These are phyloP conservation scores for Heliothis subflexa DNA, from an alignment of 1,140 invertebrate species.

Conservation along the genomic window DNA sequence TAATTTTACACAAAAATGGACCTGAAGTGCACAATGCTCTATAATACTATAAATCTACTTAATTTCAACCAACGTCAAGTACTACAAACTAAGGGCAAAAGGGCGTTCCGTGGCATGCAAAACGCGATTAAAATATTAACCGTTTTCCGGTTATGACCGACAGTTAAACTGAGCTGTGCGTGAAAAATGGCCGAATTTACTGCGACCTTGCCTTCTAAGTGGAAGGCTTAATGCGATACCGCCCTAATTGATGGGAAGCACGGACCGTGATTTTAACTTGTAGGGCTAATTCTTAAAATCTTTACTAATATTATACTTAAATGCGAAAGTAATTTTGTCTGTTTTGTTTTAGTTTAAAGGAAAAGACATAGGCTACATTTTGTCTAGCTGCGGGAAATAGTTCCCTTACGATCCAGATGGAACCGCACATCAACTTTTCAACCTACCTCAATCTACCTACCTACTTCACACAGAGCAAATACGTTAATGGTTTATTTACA, in stretches of 20 bases:
- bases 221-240: background rate
- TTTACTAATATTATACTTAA: no score
- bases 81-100: background rate
- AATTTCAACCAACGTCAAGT: background rate
- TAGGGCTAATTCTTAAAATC: background rate
- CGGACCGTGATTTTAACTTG: background rate
- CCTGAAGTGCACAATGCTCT: no score
- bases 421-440: no score
- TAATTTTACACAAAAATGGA: no score
- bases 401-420: no score
- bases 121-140: conserved; percentile 12
- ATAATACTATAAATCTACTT: background rate
- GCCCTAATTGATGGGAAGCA: background rate
- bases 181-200: conserved; percentile 9
- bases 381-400: no score
- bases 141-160: background rate
- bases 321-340: no score
- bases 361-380: no score
- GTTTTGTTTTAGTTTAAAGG: no score
- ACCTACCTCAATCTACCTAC: no score
- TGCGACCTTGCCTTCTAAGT: background rate
- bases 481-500: no score
- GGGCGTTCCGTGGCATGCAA: conserved; percentile 10
- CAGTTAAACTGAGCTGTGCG: conserved; percentile 17
- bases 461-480: no score